Percentiles rank a stretch among this genome's conserved stretches.
These are phyloP conservation scores for Carapus acus DNA, from an alignment of 2,797 vertebrate species.

Conservation along the genomic window DNA sequence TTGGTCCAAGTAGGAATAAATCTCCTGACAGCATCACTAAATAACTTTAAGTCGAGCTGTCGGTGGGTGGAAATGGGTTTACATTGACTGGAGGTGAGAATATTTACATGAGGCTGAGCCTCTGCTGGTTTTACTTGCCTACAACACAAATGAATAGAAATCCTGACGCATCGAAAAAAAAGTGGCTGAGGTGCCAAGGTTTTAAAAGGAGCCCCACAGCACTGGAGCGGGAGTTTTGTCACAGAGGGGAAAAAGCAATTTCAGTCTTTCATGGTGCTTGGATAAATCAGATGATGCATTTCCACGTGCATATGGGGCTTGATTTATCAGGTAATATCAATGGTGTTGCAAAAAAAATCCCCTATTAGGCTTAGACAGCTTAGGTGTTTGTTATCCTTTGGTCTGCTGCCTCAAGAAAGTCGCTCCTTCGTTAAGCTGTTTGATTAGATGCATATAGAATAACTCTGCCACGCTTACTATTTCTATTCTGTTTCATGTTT, in stretches of 20 bases:
- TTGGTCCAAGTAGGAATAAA: constrained; percentile 61
- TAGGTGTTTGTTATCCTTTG: constrained; percentile 49
- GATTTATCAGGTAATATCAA: constrained; percentile 62
- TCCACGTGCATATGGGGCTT: constrained; percentile 53
- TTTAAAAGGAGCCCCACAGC: constrained; percentile 57
- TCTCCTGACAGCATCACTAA: constrained; percentile 61
- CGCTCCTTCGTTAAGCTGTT: neutral
- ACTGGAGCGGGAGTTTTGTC: constrained; percentile 41
- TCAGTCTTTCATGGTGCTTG: constrained; percentile 55
- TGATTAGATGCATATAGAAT: constrained; percentile 15
- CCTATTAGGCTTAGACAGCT: constrained; percentile 38
- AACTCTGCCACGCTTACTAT: constrained; percentile 1
- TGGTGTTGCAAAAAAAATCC: constrained; percentile 42
- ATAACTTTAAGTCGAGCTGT: constrained; percentile 62
- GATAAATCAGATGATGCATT: constrained; percentile 62
- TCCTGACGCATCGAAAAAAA: constrained; percentile 57
- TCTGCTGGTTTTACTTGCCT: constrained; percentile 47
- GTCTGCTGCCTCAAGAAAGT: constrained; percentile 37
- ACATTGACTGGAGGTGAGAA: constrained; percentile 44
- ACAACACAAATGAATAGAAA: constrained; percentile 53
- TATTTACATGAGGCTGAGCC: constrained; percentile 56
- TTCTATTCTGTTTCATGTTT: neutral
- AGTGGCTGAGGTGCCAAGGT: constrained; percentile 46
- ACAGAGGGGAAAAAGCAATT: constrained; percentile 59
- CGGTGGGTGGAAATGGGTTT: constrained; percentile 57